Base-by-base conservation (phyloP, 2,113 vertebrate species). In the Hystrix cristata region DNA sequence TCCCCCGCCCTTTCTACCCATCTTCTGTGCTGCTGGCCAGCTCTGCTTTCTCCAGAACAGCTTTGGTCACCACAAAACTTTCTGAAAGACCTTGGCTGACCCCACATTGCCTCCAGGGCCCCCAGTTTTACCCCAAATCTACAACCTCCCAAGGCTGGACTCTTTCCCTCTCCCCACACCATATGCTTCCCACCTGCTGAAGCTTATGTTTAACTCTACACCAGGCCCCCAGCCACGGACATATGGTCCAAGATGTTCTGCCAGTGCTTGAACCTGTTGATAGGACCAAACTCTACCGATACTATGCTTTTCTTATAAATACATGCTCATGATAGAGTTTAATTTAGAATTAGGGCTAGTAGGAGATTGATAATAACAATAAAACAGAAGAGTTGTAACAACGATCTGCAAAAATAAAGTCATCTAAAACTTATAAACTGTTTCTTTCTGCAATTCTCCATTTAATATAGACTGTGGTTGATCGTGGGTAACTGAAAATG, bases 1-100 rank as follows among this genome's bases (percentile, higher is more conserved):
- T 29, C 14, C 31, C 16, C 5, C 27, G 7, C 23, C 18, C n/a
- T 2, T 0, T 21, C 18, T 34, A 8, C 31, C 60, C 34, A 8
- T 59, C 46, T 27, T 19, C 43, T n/a, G 19, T 11, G 23, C 62
- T 5, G 29, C 21, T 23, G 7, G 16, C 51, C 4, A 60, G 57
- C 15, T 43, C 7, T 1, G 29, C 71, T 71, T 85, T 83, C 19
- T 29, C 62, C 48, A 69, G 31, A 31, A 69, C 19, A 46, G 79
- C 31, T 46, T 78, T 69, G 51, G 31, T 51, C 4, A 13, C 59
- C 43, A 38, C 29, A 15, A 4, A 14, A 8, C 19, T 46, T 67
- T 51, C 69, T 78, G 18, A 67, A 78, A 95, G 64, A 43, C 19
- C 5, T 43, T 65, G 13, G 13, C 69, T 78, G 59, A 15, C 15